phyloP scores from a whole-genome alignment of 1,140 invertebrate genomes.

The Agrilus planipennis region DNA sequence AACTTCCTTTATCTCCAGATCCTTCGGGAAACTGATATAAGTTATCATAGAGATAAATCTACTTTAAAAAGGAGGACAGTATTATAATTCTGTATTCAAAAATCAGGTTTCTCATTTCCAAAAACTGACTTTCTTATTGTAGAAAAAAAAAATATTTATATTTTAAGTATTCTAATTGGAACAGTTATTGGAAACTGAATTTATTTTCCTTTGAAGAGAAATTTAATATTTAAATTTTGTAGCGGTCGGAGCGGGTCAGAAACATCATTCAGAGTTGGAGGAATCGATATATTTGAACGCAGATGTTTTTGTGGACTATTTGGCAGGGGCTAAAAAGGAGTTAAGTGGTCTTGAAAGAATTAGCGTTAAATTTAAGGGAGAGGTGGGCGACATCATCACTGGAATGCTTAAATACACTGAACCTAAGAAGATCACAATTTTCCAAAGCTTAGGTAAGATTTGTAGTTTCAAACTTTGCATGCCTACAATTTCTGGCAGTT shows the following conservation, averaged over 20 bases:
- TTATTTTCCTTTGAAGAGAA: neutral
- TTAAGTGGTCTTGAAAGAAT: conserved; percentile 28
- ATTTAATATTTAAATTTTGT: conserved; percentile 7
- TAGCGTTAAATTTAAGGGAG: conserved; percentile 26
- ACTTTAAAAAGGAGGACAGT: too few relatives aligned
- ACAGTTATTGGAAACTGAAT: neutral
- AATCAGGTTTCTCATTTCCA: too few relatives aligned
- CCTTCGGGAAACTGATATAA: too few relatives aligned
- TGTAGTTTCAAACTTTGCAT: too few relatives aligned
- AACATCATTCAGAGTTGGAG: conserved; percentile 32
- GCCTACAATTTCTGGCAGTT: too few relatives aligned
- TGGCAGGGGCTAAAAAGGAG: conserved; percentile 30
- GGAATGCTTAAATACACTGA: conserved; percentile 9
- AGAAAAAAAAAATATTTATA: too few relatives aligned
- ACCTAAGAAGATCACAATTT: conserved; percentile 21
- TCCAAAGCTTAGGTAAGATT: conserved; percentile 33
- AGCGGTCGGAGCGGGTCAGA: conserved; percentile 36
- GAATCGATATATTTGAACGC: conserved; percentile 29
- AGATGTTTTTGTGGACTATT: conserved; percentile 33
- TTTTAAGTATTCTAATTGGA: neutral
- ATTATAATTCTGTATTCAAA: too few relatives aligned
- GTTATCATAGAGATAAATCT: too few relatives aligned
- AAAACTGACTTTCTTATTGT: too few relatives aligned
- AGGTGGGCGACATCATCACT: conserved; percentile 32
- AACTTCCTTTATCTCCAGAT: too few relatives aligned